Base-by-base conservation (phyloP, 2,797 vertebrate genomes). In the Pseudomugil gertrudae region DNA sequence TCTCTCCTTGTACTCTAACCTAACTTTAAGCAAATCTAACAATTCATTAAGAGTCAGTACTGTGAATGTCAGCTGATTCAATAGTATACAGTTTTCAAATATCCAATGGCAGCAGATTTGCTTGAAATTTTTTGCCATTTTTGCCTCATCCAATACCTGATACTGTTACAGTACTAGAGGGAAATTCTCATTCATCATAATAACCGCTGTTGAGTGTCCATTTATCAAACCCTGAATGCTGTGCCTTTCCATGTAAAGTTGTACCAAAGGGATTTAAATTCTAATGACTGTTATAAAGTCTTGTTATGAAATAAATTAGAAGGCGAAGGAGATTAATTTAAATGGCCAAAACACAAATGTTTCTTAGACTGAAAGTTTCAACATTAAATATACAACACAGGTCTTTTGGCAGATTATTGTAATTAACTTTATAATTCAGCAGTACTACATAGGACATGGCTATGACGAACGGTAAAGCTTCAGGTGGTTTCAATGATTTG, bases 151-250 rank as follows among this genome's bases (percentile, higher is more conserved):
- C 62, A 30, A 71, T 83, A 84, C 78, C 84, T 88, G 71, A 78
- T 79, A 79, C 84, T 65, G 87, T 81, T 90, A 26, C 23, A 26
- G 23, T 50, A 84, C 87, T 79, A 79, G 73, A 82, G 77, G 71
- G 80, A 90, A 93, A 90, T 90, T 87, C 90, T 86, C 86, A 94
- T 93, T 93, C 85, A 92, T 94, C 91, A 92, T 92, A 91, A 93
- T 93, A 93, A 94, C 90, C 84, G 78, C 81, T 89, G 86, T 80
- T 90, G 89, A 93, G 84, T 88, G 90, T 91, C 84, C 88, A 93
- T 93, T 93, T 91, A 93, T 93, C 92, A 93, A 85, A 60, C 35
- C 40, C 78, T 32, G 75, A 75, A 85, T 83, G 75, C 75, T 66
- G 66, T 59, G 74, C 72, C 70, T 87, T 76, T 73, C 72, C 76